These are phyloP conservation scores for Batillaria attramentaria DNA, from an alignment of 1,140 invertebrate species.

Conservation along the genomic window DNA sequence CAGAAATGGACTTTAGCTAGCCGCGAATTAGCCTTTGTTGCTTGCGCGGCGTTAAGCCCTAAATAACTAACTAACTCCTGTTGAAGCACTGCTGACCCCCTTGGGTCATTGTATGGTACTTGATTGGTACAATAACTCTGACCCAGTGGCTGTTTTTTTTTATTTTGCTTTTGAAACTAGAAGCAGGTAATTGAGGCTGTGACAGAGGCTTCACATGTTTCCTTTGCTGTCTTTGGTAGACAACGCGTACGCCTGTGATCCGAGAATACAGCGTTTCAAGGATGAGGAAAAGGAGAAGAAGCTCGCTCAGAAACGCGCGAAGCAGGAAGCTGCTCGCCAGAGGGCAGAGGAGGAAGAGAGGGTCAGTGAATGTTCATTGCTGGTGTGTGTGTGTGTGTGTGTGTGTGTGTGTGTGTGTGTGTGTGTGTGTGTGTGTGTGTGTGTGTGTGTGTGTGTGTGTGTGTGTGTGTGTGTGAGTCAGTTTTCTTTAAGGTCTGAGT, in stretches of 20 bases:
- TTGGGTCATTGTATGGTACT: too few relatives aligned
- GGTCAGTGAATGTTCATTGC: slow-evolving; percentile 55
- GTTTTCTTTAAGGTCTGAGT: not conserved
- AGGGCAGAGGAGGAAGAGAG: slow-evolving; percentile 88
- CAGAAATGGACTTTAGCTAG: too few relatives aligned
- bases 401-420: slow-evolving; percentile 32
- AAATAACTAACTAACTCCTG: too few relatives aligned
- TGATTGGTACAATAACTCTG: not conserved
- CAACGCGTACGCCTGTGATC: slow-evolving; percentile 93
- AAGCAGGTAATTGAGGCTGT: too few relatives aligned
- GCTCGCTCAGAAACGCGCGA: slow-evolving; percentile 88
- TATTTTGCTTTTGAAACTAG: not conserved
- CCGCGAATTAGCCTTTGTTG: too few relatives aligned
- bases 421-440: not conserved
- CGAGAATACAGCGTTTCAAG: slow-evolving; percentile 91
- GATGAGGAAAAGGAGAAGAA: slow-evolving; percentile 95
- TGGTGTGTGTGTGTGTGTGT: not conserved
- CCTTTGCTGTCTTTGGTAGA: slow-evolving; percentile 75
- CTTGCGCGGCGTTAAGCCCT: too few relatives aligned
- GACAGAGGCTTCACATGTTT: not conserved
- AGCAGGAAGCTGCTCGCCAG: slow-evolving; percentile 83
- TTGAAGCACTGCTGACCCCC: too few relatives aligned
- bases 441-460: slow-evolving; percentile 18
- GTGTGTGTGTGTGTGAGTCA: not conserved
- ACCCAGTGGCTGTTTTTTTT: not conserved